Evolutionary conservation across 1,140 invertebrate genomes (phyloP), one percentile per base, ranked within the genome.

Genomic region (Nebria ingens): DNA sequence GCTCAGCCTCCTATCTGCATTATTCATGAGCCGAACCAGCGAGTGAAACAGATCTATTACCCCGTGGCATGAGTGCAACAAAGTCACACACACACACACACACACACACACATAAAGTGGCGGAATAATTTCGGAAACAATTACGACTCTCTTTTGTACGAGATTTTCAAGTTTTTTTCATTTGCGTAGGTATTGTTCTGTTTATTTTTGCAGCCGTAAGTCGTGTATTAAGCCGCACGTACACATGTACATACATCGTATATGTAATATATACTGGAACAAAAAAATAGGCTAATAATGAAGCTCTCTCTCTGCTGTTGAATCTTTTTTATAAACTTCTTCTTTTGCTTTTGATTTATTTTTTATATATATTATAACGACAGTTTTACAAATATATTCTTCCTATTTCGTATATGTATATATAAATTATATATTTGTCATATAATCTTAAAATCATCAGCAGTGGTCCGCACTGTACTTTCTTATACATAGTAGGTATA

Each of bases 81-180:
- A 17, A 17, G 15, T 12, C 9, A 45, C 3, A 45, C 40, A 45
- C 9, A 9, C 6, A n/a, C 9, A 45, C 40, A 45, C 6, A 11
- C 9, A 45, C 3, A 45, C 40, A 45, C 9, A 9, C 6, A n/a
- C 9, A 45, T 17, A 45, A 9, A 11, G 40, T 4, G 40, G 40
- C 17, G 40, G 40, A 45, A 45, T 45, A 45, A 45, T 45, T 45
- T 17, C 40, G 17, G 40, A 45, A 45, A 45, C 40, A 45, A 45
- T 45, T 45, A 45, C 40, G n/a, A n/a, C n/a, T n/a, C n/a, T n/a
- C 40, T 9, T 45, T 3, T 17, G 6, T 6, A 34, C 25, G 25
- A 34, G 25, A 34, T 34, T 6, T 9, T 34, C 6, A 9, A 9
- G 6, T 6, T 34, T 34, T 34, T 34, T n/a, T 34, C 25, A 9